Evolutionary conservation across 2,113 vertebrate genomes (phyloP).

Genomic region (Monopterus albus): DNA sequence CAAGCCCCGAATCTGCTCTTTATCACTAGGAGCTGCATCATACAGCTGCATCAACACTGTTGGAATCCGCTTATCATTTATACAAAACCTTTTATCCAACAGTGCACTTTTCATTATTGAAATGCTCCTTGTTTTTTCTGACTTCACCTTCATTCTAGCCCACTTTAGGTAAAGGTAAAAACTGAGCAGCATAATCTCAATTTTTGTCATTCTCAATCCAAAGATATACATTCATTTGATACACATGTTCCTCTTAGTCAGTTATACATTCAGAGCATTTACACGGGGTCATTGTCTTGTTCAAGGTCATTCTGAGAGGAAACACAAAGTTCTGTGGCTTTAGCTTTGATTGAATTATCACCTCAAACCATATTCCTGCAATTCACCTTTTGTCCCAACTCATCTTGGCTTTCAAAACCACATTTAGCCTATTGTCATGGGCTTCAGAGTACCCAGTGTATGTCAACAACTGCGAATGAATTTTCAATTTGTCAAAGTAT

Average conservation of each 20-base stretch:
- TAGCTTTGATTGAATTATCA: constrained; percentile 5
- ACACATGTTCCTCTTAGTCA: background rate
- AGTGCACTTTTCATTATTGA: too few species aligned
- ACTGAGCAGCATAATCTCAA: constrained; percentile 28
- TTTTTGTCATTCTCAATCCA: constrained; percentile 34
- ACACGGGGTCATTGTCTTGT: constrained; percentile 1
- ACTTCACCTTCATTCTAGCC: too few species aligned
- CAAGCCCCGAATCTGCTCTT: too few species aligned
- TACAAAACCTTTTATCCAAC: too few species aligned
- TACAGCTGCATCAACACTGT: too few species aligned
- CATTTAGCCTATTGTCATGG: constrained; percentile 28
- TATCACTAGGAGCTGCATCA: too few species aligned
- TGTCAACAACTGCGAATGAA: background rate
- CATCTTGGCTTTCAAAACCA: constrained; percentile 29
- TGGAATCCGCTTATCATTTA: too few species aligned
- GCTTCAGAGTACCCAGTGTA: background rate
- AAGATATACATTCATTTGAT: constrained; percentile 21
- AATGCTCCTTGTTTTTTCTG: too few species aligned
- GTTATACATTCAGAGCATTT: constrained; percentile 11
- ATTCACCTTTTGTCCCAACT: constrained; percentile 2
- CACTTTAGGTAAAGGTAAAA: too few species aligned
- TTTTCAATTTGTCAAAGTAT: constrained; percentile 2
- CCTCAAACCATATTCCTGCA: constrained; percentile 5
- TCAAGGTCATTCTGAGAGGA: constrained; percentile 27
- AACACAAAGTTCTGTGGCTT: background rate